These are phyloP conservation scores for Tolmerus cingulatus DNA, from an alignment of 2,888 invertebrate species.

Conservation along the genomic window DNA sequence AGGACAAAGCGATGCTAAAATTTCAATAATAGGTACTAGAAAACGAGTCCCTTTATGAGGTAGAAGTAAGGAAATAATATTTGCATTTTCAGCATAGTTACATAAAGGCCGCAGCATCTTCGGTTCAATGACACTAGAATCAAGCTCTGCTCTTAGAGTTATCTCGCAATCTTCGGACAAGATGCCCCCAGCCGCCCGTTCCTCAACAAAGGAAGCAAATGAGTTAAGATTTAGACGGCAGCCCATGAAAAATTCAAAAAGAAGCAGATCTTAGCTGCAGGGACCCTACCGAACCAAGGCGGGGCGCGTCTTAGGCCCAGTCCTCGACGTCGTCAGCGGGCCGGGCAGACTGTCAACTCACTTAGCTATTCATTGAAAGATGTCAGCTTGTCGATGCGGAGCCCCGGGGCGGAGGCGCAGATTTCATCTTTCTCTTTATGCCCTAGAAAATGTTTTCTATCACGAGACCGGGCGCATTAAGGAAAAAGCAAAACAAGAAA, in stretches of 20 bases:
- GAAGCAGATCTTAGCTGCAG: not conserved
- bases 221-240: not conserved
- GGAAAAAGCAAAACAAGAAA: not conserved
- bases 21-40: no score
- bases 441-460: not conserved
- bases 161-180: not conserved
- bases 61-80: not conserved
- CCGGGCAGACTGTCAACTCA: slow-evolving; percentile 25
- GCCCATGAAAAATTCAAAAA: not conserved
- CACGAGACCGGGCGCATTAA: not conserved
- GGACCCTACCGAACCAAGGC: not conserved
- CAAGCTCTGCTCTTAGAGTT: not conserved
- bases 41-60: no score
- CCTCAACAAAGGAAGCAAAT: not conserved
- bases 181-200: not conserved
- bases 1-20: no score
- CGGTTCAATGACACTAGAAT: not conserved
- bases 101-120: not conserved
- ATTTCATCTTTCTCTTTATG: not conserved
- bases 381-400: not conserved
- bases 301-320: not conserved
- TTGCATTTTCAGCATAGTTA: not conserved
- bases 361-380: slow-evolving; percentile 39
- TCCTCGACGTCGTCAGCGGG: not conserved
- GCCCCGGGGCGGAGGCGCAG: not conserved